These are phyloP conservation scores for Apis cerana DNA, from an alignment of 1,140 invertebrate genomes.

Conservation along the genomic window DNA sequence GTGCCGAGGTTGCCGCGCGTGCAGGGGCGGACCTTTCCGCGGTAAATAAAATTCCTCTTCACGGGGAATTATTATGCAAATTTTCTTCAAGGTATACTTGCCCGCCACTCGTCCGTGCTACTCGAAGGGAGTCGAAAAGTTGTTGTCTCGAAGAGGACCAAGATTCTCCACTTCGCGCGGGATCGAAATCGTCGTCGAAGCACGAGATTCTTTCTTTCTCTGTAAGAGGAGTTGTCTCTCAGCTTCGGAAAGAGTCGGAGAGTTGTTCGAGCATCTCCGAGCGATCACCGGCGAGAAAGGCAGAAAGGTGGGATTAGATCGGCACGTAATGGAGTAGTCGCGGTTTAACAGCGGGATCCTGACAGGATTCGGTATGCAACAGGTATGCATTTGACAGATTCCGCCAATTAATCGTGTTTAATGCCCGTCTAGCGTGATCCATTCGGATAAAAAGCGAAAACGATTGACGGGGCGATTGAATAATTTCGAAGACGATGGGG, in stretches of 20 bases:
- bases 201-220: neutral
- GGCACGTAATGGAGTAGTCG: neutral
- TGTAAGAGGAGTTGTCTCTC: neutral
- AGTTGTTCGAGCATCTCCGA: neutral
- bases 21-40: neutral
- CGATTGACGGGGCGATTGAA: neutral
- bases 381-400: slow-evolving; percentile 32
- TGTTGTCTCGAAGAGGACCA: too few species aligned
- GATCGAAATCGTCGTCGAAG: neutral
- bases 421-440: neutral
- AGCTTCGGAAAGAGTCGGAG: too few species aligned
- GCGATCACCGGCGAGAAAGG: too few species aligned
- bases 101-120: neutral
- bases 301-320: neutral
- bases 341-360: neutral
- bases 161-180: neutral
- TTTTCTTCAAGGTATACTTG: slow-evolving; percentile 34
- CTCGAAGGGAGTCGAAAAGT: too few species aligned
- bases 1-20: neutral
- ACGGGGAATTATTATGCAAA: slow-evolving; percentile 38
- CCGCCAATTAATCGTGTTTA: slow-evolving; percentile 33
- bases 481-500: neutral
- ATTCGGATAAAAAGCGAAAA: neutral
- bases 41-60: slow-evolving; percentile 40
- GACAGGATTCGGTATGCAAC: slow-evolving; percentile 4